Conservation (phyloP, 2,113 vertebrate species). For the Petrocephalus microphthalmus region DNA sequence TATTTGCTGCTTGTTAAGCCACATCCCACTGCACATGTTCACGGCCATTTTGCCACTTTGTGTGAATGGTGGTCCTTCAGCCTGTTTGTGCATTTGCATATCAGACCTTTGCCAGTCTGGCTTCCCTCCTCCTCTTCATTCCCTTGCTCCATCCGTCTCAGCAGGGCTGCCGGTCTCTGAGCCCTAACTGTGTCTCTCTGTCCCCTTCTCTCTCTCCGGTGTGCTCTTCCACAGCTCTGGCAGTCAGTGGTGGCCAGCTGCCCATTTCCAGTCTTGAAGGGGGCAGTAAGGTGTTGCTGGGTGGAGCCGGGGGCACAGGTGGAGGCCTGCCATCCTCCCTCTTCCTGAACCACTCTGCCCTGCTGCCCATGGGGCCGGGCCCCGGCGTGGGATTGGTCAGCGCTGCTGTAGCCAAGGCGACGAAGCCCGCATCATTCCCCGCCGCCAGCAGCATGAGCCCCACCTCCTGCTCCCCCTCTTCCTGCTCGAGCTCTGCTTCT, state of each 20-base stretch:
- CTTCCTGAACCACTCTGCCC: slow-evolving; percentile 82
- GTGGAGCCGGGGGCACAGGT: slow-evolving; percentile 61
- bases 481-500: slow-evolving; percentile 65
- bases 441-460: slow-evolving; percentile 70
- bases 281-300: slow-evolving; percentile 74
- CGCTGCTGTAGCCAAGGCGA: slow-evolving; percentile 65
- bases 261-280: slow-evolving; percentile 88
- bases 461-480: slow-evolving; percentile 70
- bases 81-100: not conserved
- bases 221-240: slow-evolving; percentile 63
- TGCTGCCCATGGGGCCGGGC: slow-evolving; percentile 73
- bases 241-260: slow-evolving; percentile 89
- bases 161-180: not conserved
- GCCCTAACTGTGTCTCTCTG: slow-evolving; percentile 11
- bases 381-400: slow-evolving; percentile 68
- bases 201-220: not conserved
- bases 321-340: slow-evolving; percentile 73
- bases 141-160: not conserved
- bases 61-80: slow-evolving; percentile 24
- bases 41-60: slow-evolving; percentile 21
- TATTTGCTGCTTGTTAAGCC: not conserved
- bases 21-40: not conserved
- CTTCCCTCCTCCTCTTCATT: not conserved
- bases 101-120: not conserved
- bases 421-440: slow-evolving; percentile 67